phyloP scores from a whole-genome alignment of 1,140 invertebrate genomes.

The Chlorops oryzae region DNA sequence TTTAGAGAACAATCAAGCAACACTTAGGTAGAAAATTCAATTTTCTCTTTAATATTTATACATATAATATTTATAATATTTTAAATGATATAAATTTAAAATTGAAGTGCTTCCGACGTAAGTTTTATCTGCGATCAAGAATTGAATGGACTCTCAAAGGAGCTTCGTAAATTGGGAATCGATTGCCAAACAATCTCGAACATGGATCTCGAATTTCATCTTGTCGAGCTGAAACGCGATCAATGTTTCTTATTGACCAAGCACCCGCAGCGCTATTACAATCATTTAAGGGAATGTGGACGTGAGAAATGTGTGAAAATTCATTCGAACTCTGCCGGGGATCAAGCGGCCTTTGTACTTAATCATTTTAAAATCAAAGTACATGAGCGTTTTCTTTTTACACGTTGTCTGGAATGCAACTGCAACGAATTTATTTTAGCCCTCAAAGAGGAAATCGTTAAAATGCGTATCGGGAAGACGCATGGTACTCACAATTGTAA shows the following conservation, averaged over 20 bases:
- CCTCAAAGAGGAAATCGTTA: conserved; percentile 47
- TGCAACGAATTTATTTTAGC: conserved; percentile 53
- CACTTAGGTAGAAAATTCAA: no score
- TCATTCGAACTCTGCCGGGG: conserved; percentile 37
- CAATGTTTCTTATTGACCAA: no score
- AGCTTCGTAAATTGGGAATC: conserved; percentile 61
- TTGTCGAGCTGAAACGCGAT: no score
- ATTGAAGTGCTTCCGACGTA: conserved; percentile 26
- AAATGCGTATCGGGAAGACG: conserved; percentile 15
- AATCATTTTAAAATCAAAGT: conserved; percentile 58
- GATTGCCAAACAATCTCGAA: no score
- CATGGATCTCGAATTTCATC: conserved; percentile 37
- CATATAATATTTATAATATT: neutral
- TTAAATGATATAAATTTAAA: neutral
- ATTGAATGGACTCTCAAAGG: conserved; percentile 53
- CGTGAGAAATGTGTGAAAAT: conserved; percentile 56
- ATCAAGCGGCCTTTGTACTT: conserved; percentile 58
- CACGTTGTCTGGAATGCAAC: conserved; percentile 63
- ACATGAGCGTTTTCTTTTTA: conserved; percentile 58
- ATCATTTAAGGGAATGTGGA: no score
- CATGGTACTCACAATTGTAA: conserved; percentile 1
- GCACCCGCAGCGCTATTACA: no score
- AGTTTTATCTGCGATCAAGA: conserved; percentile 55
- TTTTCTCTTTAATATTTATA: no score
- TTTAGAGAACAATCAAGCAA: no score